Evolutionary conservation across 2,888 invertebrate species (phyloP), one percentile per base, ranked within the genome.

Genomic region (Leptinotarsa peninsularis): DNA sequence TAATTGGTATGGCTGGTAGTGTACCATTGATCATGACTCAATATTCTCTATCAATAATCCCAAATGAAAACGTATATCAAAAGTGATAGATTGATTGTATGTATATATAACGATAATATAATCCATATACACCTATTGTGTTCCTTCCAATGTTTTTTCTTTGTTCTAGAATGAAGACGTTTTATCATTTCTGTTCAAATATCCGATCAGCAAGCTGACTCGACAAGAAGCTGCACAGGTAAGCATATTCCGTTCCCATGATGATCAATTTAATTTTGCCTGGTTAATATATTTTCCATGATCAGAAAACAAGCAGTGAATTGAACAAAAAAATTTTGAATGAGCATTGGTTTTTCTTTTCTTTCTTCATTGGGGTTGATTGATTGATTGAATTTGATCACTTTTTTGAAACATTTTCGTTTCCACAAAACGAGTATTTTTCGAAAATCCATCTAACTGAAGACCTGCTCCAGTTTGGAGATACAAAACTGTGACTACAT

Each of bases 151-250:
- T 54, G 18, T 13, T 10, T 18, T 54, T 54, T 5, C 3, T 18
- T 18, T 18, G 15, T 84, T 85, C 49, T 78, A 86, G 86, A 82
- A 81, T 71, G 80, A 84, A 66, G 83, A 84, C 52, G 80, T 85
- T 10, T 76, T 82, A 69, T 82, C 83, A 21, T 85, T 82, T 73
- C 70, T 86, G 33, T 85, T 83, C 77, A 80, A 82, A 72, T 85
- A 81, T 80, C 85, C 85, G 5, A 83, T 85, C 71, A 85, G 84
- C 75, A 84, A 82, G 75, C 75, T 86, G 58, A 81, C 77, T n/a
- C 77, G 81, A 17, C 74, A 81, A n/a, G 86, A 86, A 74, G 83
- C 83, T 15, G 79, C 82, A 14, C 84, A 85, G 81, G 84, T 84
- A 66, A 76, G 77, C 71, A 18, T n/a, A 54, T 4, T 54, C 18